Evolutionary conservation across 2,797 vertebrate species (phyloP).

Genomic region (Craterocephalus amniculus): DNA sequence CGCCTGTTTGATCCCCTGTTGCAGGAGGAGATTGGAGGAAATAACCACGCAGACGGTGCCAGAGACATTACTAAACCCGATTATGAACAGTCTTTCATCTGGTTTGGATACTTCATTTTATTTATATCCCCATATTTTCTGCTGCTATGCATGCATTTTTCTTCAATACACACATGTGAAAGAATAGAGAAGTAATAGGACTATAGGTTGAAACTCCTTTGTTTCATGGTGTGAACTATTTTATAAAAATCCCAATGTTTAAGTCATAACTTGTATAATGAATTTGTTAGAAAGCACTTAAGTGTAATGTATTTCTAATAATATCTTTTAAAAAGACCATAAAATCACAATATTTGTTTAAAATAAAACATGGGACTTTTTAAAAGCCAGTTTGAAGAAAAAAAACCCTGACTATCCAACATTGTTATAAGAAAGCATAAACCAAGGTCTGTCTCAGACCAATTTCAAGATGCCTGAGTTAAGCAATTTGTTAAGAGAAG

Average conservation of each 20-base stretch:
- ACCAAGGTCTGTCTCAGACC: background rate
- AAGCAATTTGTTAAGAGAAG: background rate
- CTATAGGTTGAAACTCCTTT: conserved; percentile 34
- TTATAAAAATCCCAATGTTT: conserved; percentile 6
- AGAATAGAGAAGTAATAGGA: conserved; percentile 30
- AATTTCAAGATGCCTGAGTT: background rate
- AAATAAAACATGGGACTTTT: background rate
- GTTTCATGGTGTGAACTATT: conserved; percentile 6
- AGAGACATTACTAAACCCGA: conserved; percentile 80
- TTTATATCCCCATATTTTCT: conserved; percentile 76
- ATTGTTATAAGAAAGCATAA: background rate
- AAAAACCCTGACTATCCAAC: background rate
- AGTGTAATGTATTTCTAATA: background rate
- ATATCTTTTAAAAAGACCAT: background rate
- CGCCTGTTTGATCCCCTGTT: conserved; percentile 72
- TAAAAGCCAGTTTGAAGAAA: background rate
- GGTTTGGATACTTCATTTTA: conserved; percentile 73
- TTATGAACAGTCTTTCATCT: conserved; percentile 79
- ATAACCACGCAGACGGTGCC: conserved; percentile 76
- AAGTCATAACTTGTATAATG: background rate
- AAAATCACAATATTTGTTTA: background rate
- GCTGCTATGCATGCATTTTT: conserved; percentile 55
- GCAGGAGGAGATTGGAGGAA: conserved; percentile 76
- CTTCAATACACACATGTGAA: conserved; percentile 67
- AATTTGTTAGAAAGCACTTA: background rate